These are phyloP conservation scores for Cloeon dipterum DNA, from an alignment of 2,888 invertebrate genomes.

Conservation along the genomic window DNA sequence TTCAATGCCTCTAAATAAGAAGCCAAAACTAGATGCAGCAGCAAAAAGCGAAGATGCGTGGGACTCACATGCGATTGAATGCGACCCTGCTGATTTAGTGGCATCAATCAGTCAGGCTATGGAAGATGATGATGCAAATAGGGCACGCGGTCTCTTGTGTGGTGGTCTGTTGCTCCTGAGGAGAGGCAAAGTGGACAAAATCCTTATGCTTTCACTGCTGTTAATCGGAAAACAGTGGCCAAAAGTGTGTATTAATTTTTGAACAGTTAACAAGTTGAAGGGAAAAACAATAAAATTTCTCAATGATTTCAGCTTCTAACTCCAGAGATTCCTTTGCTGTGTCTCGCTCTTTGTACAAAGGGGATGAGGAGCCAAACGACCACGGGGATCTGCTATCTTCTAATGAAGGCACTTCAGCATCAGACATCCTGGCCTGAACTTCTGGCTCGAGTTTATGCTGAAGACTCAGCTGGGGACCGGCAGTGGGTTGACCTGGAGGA, in stretches of 20 bases:
- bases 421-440: slow-evolving; percentile 76
- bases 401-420: slow-evolving; percentile 59
- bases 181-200: slow-evolving; percentile 13
- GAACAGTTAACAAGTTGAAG: slow-evolving; percentile 35
- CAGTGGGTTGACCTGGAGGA: slow-evolving; percentile 85
- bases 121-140: slow-evolving; percentile 56
- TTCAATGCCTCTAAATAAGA: slow-evolving; percentile 30
- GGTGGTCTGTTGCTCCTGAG: slow-evolving; percentile 66
- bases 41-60: slow-evolving; percentile 26
- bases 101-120: slow-evolving; percentile 49
- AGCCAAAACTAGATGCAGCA: slow-evolving; percentile 26
- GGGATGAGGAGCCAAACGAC: too few species aligned
- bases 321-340: slow-evolving; percentile 1
- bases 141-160: slow-evolving; percentile 57
- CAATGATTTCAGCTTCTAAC: too few species aligned
- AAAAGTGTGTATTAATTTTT: slow-evolving; percentile 37
- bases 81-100: slow-evolving; percentile 56
- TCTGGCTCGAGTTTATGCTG: slow-evolving; percentile 67
- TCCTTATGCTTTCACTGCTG: slow-evolving; percentile 52
- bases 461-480: slow-evolving; percentile 82
- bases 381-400: slow-evolving; percentile 60
- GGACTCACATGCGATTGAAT: slow-evolving; percentile 53
- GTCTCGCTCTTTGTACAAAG: slow-evolving; percentile 43
- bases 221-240: slow-evolving; percentile 62
- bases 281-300: too few species aligned